These are phyloP conservation scores for Tachypleus tridentatus DNA, from an alignment of 1,140 invertebrate species.

Conservation along the genomic window DNA sequence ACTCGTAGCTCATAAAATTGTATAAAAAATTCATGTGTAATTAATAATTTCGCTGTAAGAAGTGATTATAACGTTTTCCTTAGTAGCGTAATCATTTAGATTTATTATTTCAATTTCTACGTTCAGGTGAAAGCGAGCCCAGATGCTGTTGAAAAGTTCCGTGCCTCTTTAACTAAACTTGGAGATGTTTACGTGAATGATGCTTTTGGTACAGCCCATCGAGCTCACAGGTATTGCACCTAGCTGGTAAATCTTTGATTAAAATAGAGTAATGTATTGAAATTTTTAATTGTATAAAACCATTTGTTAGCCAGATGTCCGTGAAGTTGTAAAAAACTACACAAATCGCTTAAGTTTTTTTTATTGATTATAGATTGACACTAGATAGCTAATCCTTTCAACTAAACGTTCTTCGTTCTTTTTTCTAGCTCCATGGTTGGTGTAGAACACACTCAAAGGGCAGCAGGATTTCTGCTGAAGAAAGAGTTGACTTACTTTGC, in stretches of 20 bases:
- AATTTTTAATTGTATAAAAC: no score
- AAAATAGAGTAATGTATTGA: no score
- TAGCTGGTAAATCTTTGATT: no score
- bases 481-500: slow-evolving; percentile 97
- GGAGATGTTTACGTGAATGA: slow-evolving; percentile 98
- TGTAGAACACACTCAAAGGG: slow-evolving; percentile 72
- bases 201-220: slow-evolving; percentile 98
- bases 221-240: slow-evolving; percentile 54
- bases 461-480: slow-evolving; percentile 91
- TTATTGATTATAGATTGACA: not conserved
- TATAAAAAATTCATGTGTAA: no score
- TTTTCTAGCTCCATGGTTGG: slow-evolving; percentile 33
- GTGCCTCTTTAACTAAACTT: slow-evolving; percentile 81
- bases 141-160: slow-evolving; percentile 68
- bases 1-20: no score
- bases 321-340: not conserved
- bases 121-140: slow-evolving; percentile 57
- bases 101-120: no score
- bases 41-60: no score
- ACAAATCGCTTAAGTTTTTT: not conserved
- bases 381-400: slow-evolving; percentile 1
- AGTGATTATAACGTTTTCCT: no score
- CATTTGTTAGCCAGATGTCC: no score
- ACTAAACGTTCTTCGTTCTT: not conserved
- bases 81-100: no score